These are phyloP conservation scores for Elephantulus edwardii DNA, from an alignment of 2,113 vertebrate genomes.

Conservation along the genomic window DNA sequence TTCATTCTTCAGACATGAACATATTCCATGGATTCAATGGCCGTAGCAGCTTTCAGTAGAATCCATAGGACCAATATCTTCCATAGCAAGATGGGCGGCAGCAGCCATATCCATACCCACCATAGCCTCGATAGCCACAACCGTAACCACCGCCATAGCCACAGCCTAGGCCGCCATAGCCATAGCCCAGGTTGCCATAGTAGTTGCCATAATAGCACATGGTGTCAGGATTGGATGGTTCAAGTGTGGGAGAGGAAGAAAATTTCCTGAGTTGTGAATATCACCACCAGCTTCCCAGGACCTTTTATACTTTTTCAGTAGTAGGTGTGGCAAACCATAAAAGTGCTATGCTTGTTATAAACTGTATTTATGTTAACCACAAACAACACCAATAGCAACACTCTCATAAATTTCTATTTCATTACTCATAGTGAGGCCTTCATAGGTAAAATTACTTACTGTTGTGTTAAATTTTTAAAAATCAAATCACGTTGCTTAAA, in stretches of 20 bases:
- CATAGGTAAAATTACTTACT: not conserved
- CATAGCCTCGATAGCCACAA: not conserved
- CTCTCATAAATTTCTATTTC: slow-evolving; percentile 10
- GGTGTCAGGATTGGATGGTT: not conserved
- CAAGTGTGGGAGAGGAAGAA: not conserved
- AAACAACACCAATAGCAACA: not conserved
- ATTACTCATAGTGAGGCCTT: not conserved
- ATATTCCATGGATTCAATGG: not conserved
- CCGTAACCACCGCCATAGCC: not conserved
- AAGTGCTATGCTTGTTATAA: not conserved
- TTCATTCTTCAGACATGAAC: not conserved
- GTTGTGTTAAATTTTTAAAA: not conserved
- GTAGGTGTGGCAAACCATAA: not conserved
- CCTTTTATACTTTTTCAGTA: not conserved
- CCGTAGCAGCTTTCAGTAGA: not conserved
- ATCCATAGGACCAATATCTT: not conserved
- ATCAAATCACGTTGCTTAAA: not conserved
- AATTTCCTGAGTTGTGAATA: not conserved
- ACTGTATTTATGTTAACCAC: not conserved
- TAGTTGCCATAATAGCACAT: too few relatives aligned
- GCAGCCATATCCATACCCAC: not conserved
- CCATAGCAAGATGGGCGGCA: not conserved
- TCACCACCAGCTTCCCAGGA: not conserved
- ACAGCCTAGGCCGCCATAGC: not conserved
- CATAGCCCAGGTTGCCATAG: not conserved